These are phyloP conservation scores for Dicranocentrus wangi DNA, from an alignment of 2,888 invertebrate species.

Conservation along the genomic window DNA sequence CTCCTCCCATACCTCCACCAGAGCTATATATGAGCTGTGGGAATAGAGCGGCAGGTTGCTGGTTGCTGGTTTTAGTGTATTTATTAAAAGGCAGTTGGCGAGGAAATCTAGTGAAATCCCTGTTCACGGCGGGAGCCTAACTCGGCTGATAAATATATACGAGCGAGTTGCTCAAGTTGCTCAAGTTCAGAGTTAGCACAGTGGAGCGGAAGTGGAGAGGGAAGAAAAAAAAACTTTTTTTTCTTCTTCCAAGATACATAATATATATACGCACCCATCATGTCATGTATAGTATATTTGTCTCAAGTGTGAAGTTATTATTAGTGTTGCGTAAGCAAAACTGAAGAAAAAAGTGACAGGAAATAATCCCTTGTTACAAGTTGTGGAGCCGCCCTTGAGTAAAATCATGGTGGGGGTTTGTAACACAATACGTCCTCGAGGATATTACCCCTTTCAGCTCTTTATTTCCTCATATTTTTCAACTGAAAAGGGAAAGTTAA, in stretches of 20 bases:
- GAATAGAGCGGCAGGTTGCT: not conserved
- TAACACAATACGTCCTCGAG: too few species aligned
- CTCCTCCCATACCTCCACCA: not conserved
- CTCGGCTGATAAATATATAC: not conserved
- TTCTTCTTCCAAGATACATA: too few species aligned
- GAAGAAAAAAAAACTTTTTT: not conserved
- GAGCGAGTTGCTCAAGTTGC: too few species aligned
- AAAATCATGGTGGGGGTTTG: too few species aligned
- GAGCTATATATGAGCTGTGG: constrained; percentile 11
- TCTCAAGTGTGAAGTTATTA: constrained; percentile 6
- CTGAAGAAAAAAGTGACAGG: constrained; percentile 2
- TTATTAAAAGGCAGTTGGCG: constrained; percentile 16
- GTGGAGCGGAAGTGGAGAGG: not conserved
- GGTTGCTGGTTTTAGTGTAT: constrained; percentile 13
- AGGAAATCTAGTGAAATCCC: constrained; percentile 21
- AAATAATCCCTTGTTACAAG: not conserved
- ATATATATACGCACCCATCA: too few species aligned
- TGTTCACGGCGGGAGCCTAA: not conserved
- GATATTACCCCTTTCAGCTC: too few species aligned
- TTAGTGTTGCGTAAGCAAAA: not conserved
- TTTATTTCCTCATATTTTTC: too few species aligned
- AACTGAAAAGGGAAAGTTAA: too few species aligned
- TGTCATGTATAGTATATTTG: too few species aligned
- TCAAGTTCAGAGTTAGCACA: too few species aligned
- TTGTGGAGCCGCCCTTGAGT: too few species aligned